Percentiles rank a stretch among this genome's conserved stretches.
phyloP scores from a whole-genome alignment of 2,888 invertebrate species.

The Cryptocheilus praepositus region DNA sequence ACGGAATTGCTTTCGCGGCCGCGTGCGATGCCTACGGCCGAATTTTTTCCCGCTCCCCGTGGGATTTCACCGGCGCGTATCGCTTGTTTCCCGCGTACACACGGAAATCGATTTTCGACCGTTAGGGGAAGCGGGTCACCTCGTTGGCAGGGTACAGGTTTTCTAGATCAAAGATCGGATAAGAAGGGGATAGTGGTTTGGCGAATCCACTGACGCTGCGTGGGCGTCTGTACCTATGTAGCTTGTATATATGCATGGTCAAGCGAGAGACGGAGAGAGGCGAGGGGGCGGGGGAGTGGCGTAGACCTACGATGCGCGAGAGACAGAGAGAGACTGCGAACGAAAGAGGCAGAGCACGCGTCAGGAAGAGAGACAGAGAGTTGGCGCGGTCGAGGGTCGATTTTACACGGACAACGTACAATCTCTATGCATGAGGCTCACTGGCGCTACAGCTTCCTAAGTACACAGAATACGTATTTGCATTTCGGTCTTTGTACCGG shows the following conservation, averaged over 20 bases:
- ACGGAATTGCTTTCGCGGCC: too few species aligned
- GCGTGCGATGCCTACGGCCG: too few species aligned
- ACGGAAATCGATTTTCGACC: not conserved
- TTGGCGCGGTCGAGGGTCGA: constrained; percentile 56
- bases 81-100: not conserved
- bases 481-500: constrained; percentile 72
- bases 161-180: constrained; percentile 45
- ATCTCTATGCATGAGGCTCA: constrained; percentile 73
- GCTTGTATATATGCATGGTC: not conserved
- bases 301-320: not conserved
- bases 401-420: constrained; percentile 69
- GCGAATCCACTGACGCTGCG: constrained; percentile 29
- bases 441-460: constrained; percentile 71
- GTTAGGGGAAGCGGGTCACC: not conserved
- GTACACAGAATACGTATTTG: constrained; percentile 73
- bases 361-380: constrained; percentile 6
- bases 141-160: constrained; percentile 16
- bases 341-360: too few species aligned
- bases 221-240: constrained; percentile 17
- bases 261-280: constrained; percentile 3
- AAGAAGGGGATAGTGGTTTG: constrained; percentile 37
- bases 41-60: too few species aligned
- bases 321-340: constrained; percentile 5
- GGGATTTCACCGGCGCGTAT: too few species aligned
- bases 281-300: constrained; percentile 11